Percentiles rank a stretch among this genome's conserved stretches.
These are phyloP conservation scores for Danaus plexippus DNA, from an alignment of 1,140 invertebrate genomes.

Conservation along the genomic window DNA sequence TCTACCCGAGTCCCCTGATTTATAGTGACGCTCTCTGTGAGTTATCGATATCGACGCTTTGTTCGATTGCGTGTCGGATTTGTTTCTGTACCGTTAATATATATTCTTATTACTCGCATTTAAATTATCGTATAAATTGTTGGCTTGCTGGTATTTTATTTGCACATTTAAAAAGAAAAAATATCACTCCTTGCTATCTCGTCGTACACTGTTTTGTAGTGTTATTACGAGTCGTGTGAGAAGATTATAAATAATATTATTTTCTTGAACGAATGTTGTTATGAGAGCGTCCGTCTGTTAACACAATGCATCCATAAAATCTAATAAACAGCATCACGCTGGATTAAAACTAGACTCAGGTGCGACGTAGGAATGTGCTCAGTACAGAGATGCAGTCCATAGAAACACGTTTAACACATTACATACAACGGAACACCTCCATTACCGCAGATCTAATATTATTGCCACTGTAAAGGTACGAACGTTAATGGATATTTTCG, in stretches of 20 bases:
- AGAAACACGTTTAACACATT: conserved; percentile 11
- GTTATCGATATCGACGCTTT: conserved; percentile 57
- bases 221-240: conserved; percentile 1
- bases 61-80: conserved; percentile 40
- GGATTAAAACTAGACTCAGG: conserved; percentile 21
- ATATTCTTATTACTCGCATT: conserved; percentile 34
- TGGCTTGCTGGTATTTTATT: conserved; percentile 11
- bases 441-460: neutral
- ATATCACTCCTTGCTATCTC: no score
- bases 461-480: no score
- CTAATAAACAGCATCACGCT: conserved; percentile 12
- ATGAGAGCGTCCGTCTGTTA: no score
- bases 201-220: neutral
- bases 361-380: conserved; percentile 13
- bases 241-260: no score
- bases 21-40: conserved; percentile 60
- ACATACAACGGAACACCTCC: conserved; percentile 10
- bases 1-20: conserved; percentile 53
- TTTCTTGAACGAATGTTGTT: no score
- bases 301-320: neutral
- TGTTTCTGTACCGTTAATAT: conserved; percentile 29
- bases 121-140: conserved; percentile 15
- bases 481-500: no score
- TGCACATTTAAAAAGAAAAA: neutral
- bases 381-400: conserved; percentile 4